phyloP scores from a whole-genome alignment of 2,888 invertebrate genomes.

The Malthinus flaveolus region DNA sequence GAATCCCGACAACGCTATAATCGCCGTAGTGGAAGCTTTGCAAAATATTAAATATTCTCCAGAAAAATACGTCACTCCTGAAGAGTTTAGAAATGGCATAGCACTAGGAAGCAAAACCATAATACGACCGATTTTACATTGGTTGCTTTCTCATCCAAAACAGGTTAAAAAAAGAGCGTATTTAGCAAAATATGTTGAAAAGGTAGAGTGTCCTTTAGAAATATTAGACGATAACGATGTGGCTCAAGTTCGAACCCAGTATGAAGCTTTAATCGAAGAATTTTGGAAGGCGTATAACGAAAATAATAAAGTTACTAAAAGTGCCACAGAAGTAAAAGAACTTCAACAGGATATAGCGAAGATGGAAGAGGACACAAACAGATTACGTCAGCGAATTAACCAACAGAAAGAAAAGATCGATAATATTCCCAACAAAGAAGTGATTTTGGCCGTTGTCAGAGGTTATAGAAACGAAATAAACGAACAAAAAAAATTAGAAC shows the following conservation, averaged over 20 bases:
- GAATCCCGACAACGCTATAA: slow-evolving; percentile 32
- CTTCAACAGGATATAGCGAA: slow-evolving; percentile 82
- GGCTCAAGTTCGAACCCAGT: slow-evolving; percentile 69
- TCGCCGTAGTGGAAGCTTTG: slow-evolving; percentile 34
- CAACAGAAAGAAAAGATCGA: slow-evolving; percentile 62
- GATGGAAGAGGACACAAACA: slow-evolving; percentile 75
- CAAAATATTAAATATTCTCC: slow-evolving; percentile 38
- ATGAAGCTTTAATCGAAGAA: slow-evolving; percentile 74
- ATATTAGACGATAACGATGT: slow-evolving; percentile 74
- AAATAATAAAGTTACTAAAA: slow-evolving; percentile 42
- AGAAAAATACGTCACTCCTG: slow-evolving; percentile 19
- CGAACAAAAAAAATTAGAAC: slow-evolving; percentile 35
- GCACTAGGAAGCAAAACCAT: slow-evolving; percentile 68
- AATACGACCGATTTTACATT: slow-evolving; percentile 77
- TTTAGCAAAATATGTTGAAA: slow-evolving; percentile 62
- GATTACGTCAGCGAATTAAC: slow-evolving; percentile 35
- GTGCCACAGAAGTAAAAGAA: slow-evolving; percentile 72
- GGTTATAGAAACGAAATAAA: slow-evolving; percentile 51
- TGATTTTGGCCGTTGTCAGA: slow-evolving; percentile 61
- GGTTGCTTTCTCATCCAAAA: slow-evolving; percentile 74
- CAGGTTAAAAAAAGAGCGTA: slow-evolving; percentile 82
- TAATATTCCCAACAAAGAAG: slow-evolving; percentile 67
- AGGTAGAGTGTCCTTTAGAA: slow-evolving; percentile 35
- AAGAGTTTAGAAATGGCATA: slow-evolving; percentile 34
- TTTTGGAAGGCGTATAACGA: slow-evolving; percentile 56